Evolutionary conservation across 2,888 invertebrate species (phyloP), one percentile per base, ranked within the genome.

Genomic region (Patella ulyssiponensis): DNA sequence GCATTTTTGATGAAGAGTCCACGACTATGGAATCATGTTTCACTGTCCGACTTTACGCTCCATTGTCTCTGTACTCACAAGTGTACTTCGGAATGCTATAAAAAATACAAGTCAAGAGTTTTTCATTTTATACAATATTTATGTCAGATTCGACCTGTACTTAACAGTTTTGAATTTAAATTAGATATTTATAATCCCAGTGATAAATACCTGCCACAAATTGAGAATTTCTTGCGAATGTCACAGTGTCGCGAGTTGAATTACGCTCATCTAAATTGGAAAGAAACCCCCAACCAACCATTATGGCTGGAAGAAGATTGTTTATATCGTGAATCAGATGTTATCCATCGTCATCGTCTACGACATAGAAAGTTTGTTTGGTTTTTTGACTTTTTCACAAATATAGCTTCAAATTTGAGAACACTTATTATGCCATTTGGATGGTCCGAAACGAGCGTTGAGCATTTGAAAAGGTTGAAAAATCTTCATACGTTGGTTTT

Each of bases 371-470:
- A 83, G 56, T 91, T 91, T 82, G 85, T 87, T 20, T 81, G 87
- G 71, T 87, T 90, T 80, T 90, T 91, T 82, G 89, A 89, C 44
- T 76, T 82, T 44, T 89, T 91, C 80, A 87, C 88, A 1, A 81
- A 81, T n/a, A 74, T 86, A 53, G 86, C 89, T 51, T 85, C 88
- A 7, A 88, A 87, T 75, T 69, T 91, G 15, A 83, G 83, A 70
- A 86, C 88, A 14, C 84, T 91, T 15, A 84, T 89, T 52, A 78
- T 91, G 79, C 91, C 91, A 17, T 91, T 91, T 84, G 90, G 90
- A 79, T 91, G 91, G 91, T 87, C 88, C 3, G 85, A 85, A n/a
- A 84, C 81, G 52, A 88, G 89, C 44, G 85, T 91, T 5, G 79
- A 86, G 69, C 86, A 85, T 78, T 79, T 91, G 51, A 81, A 84